Evolutionary conservation across 2,888 invertebrate genomes (phyloP), one percentile per base, ranked within the genome.

Genomic region (Platycheirus albimanus): DNA sequence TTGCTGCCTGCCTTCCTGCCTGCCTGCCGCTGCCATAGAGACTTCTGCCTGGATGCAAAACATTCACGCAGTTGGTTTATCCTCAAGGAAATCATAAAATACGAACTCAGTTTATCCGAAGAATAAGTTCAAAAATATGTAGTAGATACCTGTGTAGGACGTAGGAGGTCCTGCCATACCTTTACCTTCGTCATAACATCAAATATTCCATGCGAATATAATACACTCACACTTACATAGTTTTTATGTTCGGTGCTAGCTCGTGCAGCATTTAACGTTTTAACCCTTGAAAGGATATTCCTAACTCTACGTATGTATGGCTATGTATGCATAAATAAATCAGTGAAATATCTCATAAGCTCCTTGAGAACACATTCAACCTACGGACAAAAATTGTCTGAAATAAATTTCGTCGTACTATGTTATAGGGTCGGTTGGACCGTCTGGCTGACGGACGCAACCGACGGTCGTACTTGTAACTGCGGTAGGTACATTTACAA

Each of bases 261-360:
- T 33, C 30, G 11, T 36, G 56, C 56, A 36, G 67, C 54, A 56
- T 63, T 56, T 45, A 56, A 54, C 75, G 43, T 64, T 75, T 56
- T 51, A 69, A 69, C 75, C 64, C 51, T 64, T 38, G 49, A 54
- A 56, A 51, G 47, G 47, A 30, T 15, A 51, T n/a, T n/a, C 58
- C 33, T 70, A 70, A 45, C 24, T 7, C 30, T 6, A 54, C 3
- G 20, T 36, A 54, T 6, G n/a, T n/a, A n/a, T n/a, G n/a, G n/a
- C n/a, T 36, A 54, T 19, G 33, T 17, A 13, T 4, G 15, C 5
- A 70, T 76, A 76, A 81, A 81, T 81, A 81, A 81, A 81, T 81
- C 76, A 81, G 76, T 76, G 64, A 76, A 75, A 80, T 64, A 70
- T 70, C 70, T 76, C 24, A 24, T 24, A 45, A 70, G 70, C 66